A percentile compares a stretch with the other conserved stretches of the same genome.
Conservation (phyloP, 2,113 vertebrate species). For the Gymnarchus niloticus region DNA sequence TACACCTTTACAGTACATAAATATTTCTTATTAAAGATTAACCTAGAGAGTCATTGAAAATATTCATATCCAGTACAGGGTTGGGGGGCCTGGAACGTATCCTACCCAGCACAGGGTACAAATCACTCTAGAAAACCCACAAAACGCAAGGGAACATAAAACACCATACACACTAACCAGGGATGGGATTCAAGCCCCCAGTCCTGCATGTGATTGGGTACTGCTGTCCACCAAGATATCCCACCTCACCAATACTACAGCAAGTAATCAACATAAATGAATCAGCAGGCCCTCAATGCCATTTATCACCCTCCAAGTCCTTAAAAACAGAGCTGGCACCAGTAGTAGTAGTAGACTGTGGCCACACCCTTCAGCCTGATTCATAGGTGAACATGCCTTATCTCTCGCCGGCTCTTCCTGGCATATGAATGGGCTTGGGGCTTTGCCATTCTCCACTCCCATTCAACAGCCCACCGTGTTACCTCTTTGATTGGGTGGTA, state of each 20-base stretch:
- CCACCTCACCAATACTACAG: background rate
- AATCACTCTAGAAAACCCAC: background rate
- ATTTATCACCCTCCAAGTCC: background rate
- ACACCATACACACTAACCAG: background rate
- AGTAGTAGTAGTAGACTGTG: background rate
- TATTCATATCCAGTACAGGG: no score
- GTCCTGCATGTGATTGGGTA: background rate
- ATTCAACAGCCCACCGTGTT: slow-evolving; percentile 26
- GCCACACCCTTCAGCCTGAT: background rate
- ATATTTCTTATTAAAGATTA: no score
- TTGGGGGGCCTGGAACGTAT: no score
- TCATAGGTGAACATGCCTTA: background rate
- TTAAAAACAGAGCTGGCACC: background rate
- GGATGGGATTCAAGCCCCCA: background rate
- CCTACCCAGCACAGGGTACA: no score
- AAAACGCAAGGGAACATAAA: background rate
- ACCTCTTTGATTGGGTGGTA: slow-evolving; percentile 43
- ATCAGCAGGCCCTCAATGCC: background rate
- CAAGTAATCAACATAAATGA: background rate
- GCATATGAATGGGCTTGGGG: background rate
- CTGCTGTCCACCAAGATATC: no score
- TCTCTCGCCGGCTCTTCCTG: background rate
- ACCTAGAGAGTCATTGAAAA: no score
- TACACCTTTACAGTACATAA: background rate
- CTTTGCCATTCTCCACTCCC: slow-evolving; percentile 10